These are phyloP conservation scores for Macaria liturata DNA, from an alignment of 2,888 invertebrate species.

Conservation along the genomic window DNA sequence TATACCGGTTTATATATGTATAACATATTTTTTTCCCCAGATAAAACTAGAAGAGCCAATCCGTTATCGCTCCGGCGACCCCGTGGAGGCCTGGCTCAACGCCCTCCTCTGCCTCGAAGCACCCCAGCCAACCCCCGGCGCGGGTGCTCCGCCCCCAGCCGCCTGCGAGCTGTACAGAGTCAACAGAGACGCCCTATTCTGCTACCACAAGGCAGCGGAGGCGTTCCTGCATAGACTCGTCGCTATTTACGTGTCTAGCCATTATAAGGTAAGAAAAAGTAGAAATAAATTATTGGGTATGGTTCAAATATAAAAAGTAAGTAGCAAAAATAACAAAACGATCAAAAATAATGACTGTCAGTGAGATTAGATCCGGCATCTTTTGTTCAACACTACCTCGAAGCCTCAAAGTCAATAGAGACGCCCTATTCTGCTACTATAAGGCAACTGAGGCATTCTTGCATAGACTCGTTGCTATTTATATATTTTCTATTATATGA, in stretches of 20 bases:
- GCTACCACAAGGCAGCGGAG: conserved; percentile 97
- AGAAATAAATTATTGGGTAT: too few relatives aligned
- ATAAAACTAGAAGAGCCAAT: conserved; percentile 96
- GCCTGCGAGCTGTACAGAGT: conserved; percentile 95
- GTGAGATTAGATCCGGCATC: too few relatives aligned
- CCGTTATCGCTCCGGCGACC: conserved; percentile 93
- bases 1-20: too few relatives aligned
- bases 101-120: conserved; percentile 95
- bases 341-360: too few relatives aligned
- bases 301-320: too few relatives aligned
- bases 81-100: conserved; percentile 96
- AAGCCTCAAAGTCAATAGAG: conserved; percentile 86
- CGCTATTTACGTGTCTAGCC: conserved; percentile 97
- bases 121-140: conserved; percentile 85
- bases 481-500: conserved; percentile 99
- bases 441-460: conserved; percentile 96
- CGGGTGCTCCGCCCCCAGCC: conserved; percentile 95
- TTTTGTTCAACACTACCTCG: too few relatives aligned
- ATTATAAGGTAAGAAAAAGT: conserved; percentile 91
- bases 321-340: too few relatives aligned
- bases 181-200: conserved; percentile 95
- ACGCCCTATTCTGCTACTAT: conserved; percentile 98
- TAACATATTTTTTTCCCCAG: conserved; percentile 58
- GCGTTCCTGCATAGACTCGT: conserved; percentile 96
- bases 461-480: conserved; percentile 95